phyloP scores from a whole-genome alignment of 2,113 vertebrate species.

The Petromus typicus region DNA sequence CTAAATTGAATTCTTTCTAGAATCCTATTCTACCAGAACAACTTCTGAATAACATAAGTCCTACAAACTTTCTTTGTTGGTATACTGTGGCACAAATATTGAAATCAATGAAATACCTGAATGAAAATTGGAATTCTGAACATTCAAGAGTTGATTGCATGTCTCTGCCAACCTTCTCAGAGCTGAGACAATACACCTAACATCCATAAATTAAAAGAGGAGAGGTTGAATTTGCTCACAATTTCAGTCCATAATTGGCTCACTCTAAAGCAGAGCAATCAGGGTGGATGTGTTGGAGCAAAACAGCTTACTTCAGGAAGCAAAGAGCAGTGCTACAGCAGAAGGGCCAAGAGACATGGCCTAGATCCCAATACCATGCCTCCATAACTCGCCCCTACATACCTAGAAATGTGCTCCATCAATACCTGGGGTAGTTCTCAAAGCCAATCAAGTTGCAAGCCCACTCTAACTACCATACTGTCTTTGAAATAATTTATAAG shows the following conservation, averaged over 20 bases:
- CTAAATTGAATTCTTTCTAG: neutral
- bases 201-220: neutral
- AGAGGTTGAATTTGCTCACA: neutral
- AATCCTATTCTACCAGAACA: neutral
- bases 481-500: constrained; percentile 46
- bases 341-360: neutral
- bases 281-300: neutral
- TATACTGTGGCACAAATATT: neutral
- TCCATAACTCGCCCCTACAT: neutral
- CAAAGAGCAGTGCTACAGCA: neutral
- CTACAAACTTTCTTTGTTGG: neutral
- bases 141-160: neutral
- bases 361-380: neutral
- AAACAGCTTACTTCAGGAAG: neutral
- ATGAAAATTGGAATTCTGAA: neutral
- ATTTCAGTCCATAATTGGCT: neutral
- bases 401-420: neutral
- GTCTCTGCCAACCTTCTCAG: neutral
- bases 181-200: neutral
- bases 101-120: neutral
- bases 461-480: neutral
- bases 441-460: neutral
- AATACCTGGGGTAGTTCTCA: neutral
- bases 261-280: neutral
- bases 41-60: constrained; percentile 12